A percentile compares a stretch with the other conserved stretches of the same genome.
These are phyloP conservation scores for Anoplopoma fimbria DNA, from an alignment of 2,113 vertebrate genomes.

Conservation along the genomic window DNA sequence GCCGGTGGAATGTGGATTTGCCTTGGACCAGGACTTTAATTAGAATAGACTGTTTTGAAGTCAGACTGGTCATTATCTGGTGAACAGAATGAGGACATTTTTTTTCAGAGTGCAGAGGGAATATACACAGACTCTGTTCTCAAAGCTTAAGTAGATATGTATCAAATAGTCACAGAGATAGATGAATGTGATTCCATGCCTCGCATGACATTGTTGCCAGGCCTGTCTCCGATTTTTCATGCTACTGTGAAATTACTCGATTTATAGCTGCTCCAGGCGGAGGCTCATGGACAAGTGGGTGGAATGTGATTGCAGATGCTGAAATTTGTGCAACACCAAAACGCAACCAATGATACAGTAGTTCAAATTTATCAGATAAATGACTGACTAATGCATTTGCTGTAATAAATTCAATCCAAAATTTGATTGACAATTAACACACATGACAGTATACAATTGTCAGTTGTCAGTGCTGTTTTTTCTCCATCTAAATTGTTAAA, in stretches of 20 bases:
- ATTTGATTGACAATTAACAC: constrained; percentile 5
- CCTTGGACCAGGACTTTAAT: constrained; percentile 72
- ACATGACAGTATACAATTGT: neutral
- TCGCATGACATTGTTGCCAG: constrained; percentile 54
- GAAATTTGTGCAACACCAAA: constrained; percentile 25
- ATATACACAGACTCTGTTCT: constrained; percentile 44
- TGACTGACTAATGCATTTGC: constrained; percentile 6
- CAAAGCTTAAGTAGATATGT: constrained; percentile 58
- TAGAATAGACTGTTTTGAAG: constrained; percentile 76
- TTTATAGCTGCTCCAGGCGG: constrained; percentile 51
- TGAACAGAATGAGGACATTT: constrained; percentile 53
- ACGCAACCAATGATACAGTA: constrained; percentile 18
- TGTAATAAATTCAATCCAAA: neutral
- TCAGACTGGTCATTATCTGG: constrained; percentile 68
- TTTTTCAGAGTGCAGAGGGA: constrained; percentile 54
- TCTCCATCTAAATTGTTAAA: neutral
- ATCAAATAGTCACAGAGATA: constrained; percentile 61
- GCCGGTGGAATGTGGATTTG: constrained; percentile 70
- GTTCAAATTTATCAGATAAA: constrained; percentile 19
- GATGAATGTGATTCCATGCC: constrained; percentile 60
- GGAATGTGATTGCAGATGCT: constrained; percentile 31
- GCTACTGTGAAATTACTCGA: constrained; percentile 59
- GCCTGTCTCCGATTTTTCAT: constrained; percentile 54
- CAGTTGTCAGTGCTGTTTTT: neutral
- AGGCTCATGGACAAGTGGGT: constrained; percentile 39